phyloP scores from a whole-genome alignment of 1,140 invertebrate species.

The Rhyzopertha dominica region DNA sequence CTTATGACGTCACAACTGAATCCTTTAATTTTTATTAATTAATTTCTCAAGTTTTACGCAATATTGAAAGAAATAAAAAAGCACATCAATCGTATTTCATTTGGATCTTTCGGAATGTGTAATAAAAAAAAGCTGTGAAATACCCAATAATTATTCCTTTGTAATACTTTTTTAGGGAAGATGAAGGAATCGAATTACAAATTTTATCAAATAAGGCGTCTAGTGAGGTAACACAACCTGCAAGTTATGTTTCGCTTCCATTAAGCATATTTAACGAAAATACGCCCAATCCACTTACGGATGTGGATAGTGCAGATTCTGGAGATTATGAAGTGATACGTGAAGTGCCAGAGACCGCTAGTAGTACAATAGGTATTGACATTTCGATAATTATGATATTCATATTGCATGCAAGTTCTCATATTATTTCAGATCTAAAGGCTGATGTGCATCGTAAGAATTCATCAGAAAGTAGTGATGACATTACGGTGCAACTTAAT shows the following conservation, averaged over 20 bases:
- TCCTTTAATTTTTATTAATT: no score
- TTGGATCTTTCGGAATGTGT: no score
- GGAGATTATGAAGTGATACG: conserved; percentile 57
- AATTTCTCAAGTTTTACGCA: no score
- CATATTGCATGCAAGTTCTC: not conserved
- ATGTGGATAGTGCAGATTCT: conserved; percentile 57
- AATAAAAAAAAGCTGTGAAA: no score
- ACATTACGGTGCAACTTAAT: conserved; percentile 11
- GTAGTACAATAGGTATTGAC: conserved; percentile 61
- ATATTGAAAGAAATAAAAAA: no score
- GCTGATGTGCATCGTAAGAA: conserved; percentile 89
- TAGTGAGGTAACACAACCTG: not conserved
- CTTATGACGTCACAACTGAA: no score
- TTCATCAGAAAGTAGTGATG: conserved; percentile 77
- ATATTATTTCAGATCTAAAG: conserved; percentile 66
- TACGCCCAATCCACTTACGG: conserved; percentile 21
- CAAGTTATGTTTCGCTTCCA: conserved; percentile 3
- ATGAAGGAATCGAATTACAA: conserved; percentile 81
- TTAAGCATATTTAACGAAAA: conserved; percentile 1
- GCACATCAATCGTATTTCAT: no score
- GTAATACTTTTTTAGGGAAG: conserved; percentile 58
- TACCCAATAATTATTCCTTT: no score
- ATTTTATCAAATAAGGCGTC: conserved; percentile 55
- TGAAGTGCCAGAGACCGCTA: conserved; percentile 41
- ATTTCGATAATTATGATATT: conserved; percentile 16